These are phyloP conservation scores for Bombus difficillimus DNA, from an alignment of 1,140 invertebrate genomes.

Conservation along the genomic window DNA sequence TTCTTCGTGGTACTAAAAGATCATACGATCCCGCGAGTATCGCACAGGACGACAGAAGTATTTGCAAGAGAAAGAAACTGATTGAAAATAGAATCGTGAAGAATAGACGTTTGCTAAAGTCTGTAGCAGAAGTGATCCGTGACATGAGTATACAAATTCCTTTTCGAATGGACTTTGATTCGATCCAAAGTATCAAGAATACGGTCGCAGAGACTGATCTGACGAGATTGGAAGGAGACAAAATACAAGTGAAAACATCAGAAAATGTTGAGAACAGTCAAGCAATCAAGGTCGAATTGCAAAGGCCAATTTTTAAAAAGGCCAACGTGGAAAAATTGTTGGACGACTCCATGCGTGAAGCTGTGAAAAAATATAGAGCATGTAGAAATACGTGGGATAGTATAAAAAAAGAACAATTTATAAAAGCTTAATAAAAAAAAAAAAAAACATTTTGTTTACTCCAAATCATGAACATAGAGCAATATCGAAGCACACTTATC, in stretches of 20 bases:
- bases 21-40: neutral
- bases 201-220: neutral
- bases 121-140: constrained; percentile 30
- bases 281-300: neutral
- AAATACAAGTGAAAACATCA: neutral
- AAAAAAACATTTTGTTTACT: no score
- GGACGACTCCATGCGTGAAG: constrained; percentile 46
- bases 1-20: neutral
- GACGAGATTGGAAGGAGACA: no score
- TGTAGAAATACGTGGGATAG: neutral
- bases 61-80: neutral
- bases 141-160: neutral
- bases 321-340: constrained; percentile 39
- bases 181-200: constrained; percentile 6
- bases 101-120: constrained; percentile 28
- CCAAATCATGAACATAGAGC: constrained; percentile 41
- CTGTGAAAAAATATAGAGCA: constrained; percentile 45
- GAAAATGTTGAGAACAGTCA: neutral
- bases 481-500: constrained; percentile 51
- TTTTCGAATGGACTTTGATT: neutral
- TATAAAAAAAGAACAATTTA: neutral
- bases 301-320: constrained; percentile 45
- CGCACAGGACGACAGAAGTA: no score
- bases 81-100: neutral
- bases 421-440: neutral